Percentiles rank a stretch among this genome's conserved stretches.
Conservation (phyloP, 2,797 vertebrate species). For the Chromobotia macracanthus region DNA sequence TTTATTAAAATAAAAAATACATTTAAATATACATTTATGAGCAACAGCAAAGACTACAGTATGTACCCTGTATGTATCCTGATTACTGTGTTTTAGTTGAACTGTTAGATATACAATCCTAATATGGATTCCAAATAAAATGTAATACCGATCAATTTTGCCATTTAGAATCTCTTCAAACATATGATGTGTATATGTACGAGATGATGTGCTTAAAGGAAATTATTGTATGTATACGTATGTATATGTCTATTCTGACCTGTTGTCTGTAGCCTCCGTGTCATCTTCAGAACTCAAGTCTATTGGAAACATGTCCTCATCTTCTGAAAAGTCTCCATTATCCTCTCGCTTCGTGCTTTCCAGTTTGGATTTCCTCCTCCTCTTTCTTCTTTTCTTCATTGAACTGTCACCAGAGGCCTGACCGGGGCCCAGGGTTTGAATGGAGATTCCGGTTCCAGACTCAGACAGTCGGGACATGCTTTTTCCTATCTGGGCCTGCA, state of each 20-base stretch:
- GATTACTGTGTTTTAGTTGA: too few species aligned
- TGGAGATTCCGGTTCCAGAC: conserved; percentile 54
- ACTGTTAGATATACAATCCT: too few species aligned
- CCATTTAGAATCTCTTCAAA: too few species aligned
- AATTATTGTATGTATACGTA: not conserved
- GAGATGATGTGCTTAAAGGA: not conserved
- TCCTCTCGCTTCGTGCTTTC: conserved; percentile 85
- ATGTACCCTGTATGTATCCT: too few species aligned
- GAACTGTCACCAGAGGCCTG: conserved; percentile 69
- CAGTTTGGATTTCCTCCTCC: conserved; percentile 83
- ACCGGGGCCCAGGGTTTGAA: conserved; percentile 62
- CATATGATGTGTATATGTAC: too few species aligned
- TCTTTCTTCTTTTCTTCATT: conserved; percentile 89
- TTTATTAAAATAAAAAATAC: not conserved
- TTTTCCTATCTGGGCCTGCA: conserved; percentile 85
- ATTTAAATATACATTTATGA: not conserved
- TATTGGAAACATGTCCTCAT: conserved; percentile 93
- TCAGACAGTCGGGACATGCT: conserved; percentile 69
- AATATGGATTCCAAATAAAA: too few species aligned
- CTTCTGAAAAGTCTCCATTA: conserved; percentile 82
- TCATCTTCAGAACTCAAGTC: conserved; percentile 96
- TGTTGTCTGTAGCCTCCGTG: conserved; percentile 71
- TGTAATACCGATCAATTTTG: too few species aligned
- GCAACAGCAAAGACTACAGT: not conserved
- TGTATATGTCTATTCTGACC: conserved; percentile 68